phyloP scores from a whole-genome alignment of 2,113 vertebrate species.

The Nerophis lumbriciformis region DNA sequence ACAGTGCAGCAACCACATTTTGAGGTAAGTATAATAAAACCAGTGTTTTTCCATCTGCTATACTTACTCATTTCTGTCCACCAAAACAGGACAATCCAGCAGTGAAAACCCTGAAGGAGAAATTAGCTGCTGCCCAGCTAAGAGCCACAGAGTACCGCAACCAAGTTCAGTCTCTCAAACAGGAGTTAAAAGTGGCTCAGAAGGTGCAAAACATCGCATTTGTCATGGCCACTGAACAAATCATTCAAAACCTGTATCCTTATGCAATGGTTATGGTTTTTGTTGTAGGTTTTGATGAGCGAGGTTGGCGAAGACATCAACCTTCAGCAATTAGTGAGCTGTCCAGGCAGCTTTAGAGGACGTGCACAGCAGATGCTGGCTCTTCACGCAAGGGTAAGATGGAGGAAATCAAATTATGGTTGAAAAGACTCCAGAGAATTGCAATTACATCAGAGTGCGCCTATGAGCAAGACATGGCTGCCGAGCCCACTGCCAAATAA shows the following conservation, averaged over 20 bases:
- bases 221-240: no score
- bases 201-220: slow-evolving; percentile 67
- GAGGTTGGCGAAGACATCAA: slow-evolving; percentile 88
- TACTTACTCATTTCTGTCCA: neutral
- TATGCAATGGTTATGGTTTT: neutral
- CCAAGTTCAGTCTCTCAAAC: slow-evolving; percentile 80
- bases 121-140: slow-evolving; percentile 74
- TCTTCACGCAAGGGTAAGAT: slow-evolving; percentile 82
- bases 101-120: slow-evolving; percentile 83
- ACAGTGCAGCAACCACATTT: slow-evolving; percentile 44
- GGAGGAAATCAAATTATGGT: neutral
- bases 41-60: neutral
- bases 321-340: slow-evolving; percentile 75
- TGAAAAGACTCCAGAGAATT: no score
- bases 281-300: slow-evolving; percentile 76
- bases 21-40: slow-evolving; percentile 41
- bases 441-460: no score
- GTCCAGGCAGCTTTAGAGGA: slow-evolving; percentile 81
- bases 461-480: no score
- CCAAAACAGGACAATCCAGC: slow-evolving; percentile 68
- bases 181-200: slow-evolving; percentile 85
- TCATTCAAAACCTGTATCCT: neutral
- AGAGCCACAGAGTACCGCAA: slow-evolving; percentile 86
- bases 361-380: slow-evolving; percentile 89
- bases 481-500: no score